Conservation (phyloP, 2,797 vertebrate genomes). For the Echeneis naucrates region DNA sequence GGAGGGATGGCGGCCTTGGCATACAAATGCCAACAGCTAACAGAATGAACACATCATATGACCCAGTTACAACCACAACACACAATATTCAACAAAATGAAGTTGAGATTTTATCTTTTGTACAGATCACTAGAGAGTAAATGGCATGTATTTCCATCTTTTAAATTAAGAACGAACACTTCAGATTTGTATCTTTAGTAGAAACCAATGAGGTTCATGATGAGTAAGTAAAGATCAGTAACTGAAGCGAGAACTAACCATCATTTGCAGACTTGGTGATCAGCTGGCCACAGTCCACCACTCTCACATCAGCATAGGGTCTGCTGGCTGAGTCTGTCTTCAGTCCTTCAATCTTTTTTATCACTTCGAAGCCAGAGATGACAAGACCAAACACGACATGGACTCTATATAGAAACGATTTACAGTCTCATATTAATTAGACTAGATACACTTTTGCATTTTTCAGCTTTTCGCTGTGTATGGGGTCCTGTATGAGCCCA, state of each 20-base stretch:
- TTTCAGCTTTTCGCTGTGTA: background rate
- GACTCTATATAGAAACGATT: constrained; percentile 82
- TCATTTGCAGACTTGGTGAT: constrained; percentile 92
- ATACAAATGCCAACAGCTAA: constrained; percentile 57
- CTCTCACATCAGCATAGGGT: constrained; percentile 96
- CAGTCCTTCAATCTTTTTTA: constrained; percentile 96
- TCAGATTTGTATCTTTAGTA: background rate
- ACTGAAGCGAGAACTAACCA: constrained; percentile 76
- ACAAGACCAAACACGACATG: constrained; percentile 97
- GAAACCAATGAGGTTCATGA: background rate
- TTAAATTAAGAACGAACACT: background rate
- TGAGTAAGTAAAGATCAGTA: background rate
- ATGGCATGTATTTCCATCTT: background rate
- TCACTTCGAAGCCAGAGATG: constrained; percentile 98
- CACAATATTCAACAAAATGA: constrained; percentile 16
- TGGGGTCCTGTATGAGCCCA: background rate
- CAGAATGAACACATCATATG: constrained; percentile 41
- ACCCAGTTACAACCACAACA: constrained; percentile 51
- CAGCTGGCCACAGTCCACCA: constrained; percentile 96
- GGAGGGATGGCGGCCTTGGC: constrained; percentile 6
- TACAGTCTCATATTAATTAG: background rate
- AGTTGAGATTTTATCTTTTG: background rate
- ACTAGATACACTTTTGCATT: too few relatives aligned
- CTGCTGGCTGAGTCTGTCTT: constrained; percentile 97
- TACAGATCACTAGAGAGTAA: background rate